A percentile compares a stretch with the other conserved stretches of the same genome.
Evolutionary conservation across 2,888 invertebrate species (phyloP).

Genomic region (Gordius sp.): DNA sequence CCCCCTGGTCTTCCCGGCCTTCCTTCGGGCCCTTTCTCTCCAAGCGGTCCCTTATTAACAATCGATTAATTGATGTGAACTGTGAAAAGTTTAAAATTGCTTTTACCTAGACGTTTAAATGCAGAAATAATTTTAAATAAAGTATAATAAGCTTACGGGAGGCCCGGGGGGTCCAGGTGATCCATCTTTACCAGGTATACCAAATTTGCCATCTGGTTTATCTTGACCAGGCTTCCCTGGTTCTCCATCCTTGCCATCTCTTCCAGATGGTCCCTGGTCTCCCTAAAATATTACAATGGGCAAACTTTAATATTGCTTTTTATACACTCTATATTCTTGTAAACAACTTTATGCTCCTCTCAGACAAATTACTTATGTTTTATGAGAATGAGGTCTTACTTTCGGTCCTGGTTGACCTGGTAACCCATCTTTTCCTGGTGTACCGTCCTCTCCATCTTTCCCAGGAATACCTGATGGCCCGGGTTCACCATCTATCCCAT

Average conservation of each 20-base stretch:
- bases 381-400: too few relatives aligned
- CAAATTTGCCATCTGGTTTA: background rate
- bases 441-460: slow-evolving; percentile 9
- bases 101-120: too few relatives aligned
- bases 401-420: slow-evolving; percentile 17
- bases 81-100: too few relatives aligned
- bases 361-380: too few relatives aligned
- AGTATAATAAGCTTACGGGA: background rate
- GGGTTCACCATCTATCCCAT: slow-evolving; percentile 7
- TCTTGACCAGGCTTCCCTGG: slow-evolving; percentile 10
- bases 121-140: too few relatives aligned
- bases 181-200: slow-evolving; percentile 14
- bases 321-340: too few relatives aligned
- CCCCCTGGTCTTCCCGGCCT: slow-evolving; percentile 15
- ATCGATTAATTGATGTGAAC: too few relatives aligned
- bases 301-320: too few relatives aligned
- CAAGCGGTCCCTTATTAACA: slow-evolving; percentile 3
- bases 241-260: slow-evolving; percentile 15
- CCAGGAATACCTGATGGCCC: slow-evolving; percentile 12
- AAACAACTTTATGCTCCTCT: too few relatives aligned
- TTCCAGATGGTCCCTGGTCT: slow-evolving; percentile 3
- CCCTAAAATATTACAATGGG: slow-evolving; percentile 8
- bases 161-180: background rate
- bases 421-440: slow-evolving; percentile 8
- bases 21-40: slow-evolving; percentile 15